These are phyloP conservation scores for Vidua chalybeata DNA, from an alignment of 2,113 vertebrate genomes.

Conservation along the genomic window DNA sequence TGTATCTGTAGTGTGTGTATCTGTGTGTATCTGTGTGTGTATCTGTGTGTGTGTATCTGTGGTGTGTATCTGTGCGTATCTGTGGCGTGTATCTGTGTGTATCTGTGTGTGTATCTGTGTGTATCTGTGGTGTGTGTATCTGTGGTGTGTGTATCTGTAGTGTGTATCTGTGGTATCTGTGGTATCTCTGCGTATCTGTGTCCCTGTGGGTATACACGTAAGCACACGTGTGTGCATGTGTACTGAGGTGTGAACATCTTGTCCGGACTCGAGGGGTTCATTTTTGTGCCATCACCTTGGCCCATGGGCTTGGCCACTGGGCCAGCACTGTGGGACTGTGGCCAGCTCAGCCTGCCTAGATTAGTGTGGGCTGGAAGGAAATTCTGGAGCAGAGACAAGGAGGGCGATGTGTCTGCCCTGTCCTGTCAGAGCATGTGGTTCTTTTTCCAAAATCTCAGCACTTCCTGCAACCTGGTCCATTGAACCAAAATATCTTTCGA, in stretches of 20 bases:
- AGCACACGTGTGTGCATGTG: background rate
- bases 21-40: no score
- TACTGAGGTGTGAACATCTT: no score
- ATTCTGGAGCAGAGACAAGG: fast-evolving
- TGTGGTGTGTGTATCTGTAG: background rate
- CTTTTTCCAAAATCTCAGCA: background rate
- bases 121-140: no score
- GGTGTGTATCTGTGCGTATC: background rate
- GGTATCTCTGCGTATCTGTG: background rate
- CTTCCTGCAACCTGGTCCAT: constrained; percentile 5
- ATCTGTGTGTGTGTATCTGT: background rate
- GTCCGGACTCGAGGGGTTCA: fast-evolving
- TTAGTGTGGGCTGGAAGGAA: background rate
- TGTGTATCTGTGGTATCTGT: no score
- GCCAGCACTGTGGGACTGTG: background rate
- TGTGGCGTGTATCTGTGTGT: background rate
- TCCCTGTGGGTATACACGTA: fast-evolving
- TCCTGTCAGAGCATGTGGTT: background rate
- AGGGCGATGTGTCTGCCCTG: background rate
- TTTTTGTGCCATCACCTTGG: background rate
- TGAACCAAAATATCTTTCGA: constrained; percentile 4
- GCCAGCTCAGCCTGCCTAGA: fast-evolving
- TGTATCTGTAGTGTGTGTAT: background rate
- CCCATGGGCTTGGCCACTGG: background rate
- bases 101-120: background rate